Evolutionary conservation across 2,797 vertebrate species (phyloP), one percentile per base, ranked within the genome.

Genomic region (Austrolebias charrua): DNA sequence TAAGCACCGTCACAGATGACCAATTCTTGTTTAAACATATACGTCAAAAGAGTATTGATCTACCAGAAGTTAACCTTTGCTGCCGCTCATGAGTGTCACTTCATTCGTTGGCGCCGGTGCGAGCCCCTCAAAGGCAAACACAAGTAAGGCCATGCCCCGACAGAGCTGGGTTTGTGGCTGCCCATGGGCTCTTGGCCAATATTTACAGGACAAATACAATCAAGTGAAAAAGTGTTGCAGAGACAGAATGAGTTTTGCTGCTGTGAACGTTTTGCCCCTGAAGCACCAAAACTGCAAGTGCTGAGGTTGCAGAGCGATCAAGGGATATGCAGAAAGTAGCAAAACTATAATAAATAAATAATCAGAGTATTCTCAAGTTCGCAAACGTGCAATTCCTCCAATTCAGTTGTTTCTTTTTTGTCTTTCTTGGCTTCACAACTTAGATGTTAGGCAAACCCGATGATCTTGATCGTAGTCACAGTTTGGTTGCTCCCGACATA

Each of bases 161-260:
- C 49, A n/a, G 59, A 69, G 67, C 72, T 10, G 43, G 52, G 78
- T 66, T 80, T 68, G 74, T 64, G 65, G 75, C 79, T 71, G 55
- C 75, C 48, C 62, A 64, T 11, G 5, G 75, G 73, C 77, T 69
- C 44, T 46, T 38, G 48, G 77, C 62, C 84, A 88, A 79, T 87
- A 78, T 91, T 90, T 87, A 92, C 84, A 85, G 16, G 60, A 51
- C 73, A 88, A 90, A 88, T 48, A 86, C 64, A 76, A 78, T 53
- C 13, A 66, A 59, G 66, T 64, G 48, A 56, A 62, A 59, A 53
- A 38, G 50, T 72, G 67, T 47, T 58, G n/a, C n/a, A 65, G 50
- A 62, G 55, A 65, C 49, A 58, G 55, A 65, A 66, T 20, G 16
- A 49, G 33, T 60, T 66, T 29, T 47, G 53, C 35, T 51, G 63